Evolutionary conservation across 2,888 invertebrate species (phyloP).

Genomic region (Cosmia pyralina): DNA sequence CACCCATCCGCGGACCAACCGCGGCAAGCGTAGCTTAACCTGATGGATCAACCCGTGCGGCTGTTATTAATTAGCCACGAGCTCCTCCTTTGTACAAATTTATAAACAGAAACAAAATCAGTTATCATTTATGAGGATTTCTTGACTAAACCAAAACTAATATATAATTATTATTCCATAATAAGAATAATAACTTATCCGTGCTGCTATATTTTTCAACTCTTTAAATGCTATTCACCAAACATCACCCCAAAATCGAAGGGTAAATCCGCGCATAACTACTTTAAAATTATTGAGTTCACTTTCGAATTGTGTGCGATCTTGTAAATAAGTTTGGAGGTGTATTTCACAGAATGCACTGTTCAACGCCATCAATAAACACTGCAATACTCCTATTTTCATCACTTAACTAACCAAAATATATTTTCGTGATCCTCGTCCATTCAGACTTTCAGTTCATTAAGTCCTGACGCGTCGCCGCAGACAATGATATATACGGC

Average conservation of each 20-base stretch:
- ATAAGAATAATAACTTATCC: too few species aligned
- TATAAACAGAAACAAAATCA: too few species aligned
- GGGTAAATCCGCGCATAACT: not conserved
- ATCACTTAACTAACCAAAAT: not conserved
- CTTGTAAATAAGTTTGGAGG: not conserved
- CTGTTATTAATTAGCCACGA: too few species aligned
- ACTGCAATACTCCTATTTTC: not conserved
- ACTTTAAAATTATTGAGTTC: not conserved
- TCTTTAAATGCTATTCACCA: too few species aligned
- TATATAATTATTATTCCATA: too few species aligned
- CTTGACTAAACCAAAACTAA: too few species aligned
- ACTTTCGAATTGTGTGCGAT: not conserved
- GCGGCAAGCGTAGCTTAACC: too few species aligned
- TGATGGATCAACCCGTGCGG: too few species aligned
- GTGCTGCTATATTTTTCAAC: too few species aligned
- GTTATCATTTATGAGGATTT: too few species aligned
- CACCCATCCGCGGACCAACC: too few species aligned
- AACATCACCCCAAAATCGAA: not conserved
- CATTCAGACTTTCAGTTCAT: conserved; percentile 38
- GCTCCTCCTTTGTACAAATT: too few species aligned
- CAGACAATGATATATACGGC: conserved; percentile 55
- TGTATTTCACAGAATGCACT: not conserved
- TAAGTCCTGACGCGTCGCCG: conserved; percentile 47
- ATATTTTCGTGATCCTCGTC: not conserved
- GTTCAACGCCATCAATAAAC: not conserved